These are phyloP conservation scores for Hoplostethus mediterraneus DNA, from an alignment of 2,797 vertebrate genomes.

Conservation along the genomic window DNA sequence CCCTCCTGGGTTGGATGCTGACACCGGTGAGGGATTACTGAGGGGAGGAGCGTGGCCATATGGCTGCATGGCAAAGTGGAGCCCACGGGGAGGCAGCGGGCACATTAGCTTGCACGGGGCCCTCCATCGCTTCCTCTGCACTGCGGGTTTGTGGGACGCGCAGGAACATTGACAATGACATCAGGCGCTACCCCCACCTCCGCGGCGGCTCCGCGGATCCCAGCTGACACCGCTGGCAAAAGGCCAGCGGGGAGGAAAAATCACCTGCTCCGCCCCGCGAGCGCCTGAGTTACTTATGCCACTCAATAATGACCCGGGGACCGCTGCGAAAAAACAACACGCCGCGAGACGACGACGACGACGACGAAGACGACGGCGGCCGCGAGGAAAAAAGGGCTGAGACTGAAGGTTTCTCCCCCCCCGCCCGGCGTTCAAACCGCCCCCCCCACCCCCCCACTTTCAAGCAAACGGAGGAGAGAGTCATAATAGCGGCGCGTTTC, in stretches of 20 bases:
- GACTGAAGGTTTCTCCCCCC: conserved; percentile 51
- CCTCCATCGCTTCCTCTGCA: conserved; percentile 77
- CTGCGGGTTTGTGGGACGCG: conserved; percentile 77
- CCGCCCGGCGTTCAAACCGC: conserved; percentile 43
- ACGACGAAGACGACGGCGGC: conserved; percentile 3
- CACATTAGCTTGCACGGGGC: conserved; percentile 79
- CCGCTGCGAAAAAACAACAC: conserved; percentile 44
- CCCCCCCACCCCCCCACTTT: no score
- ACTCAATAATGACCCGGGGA: conserved; percentile 71
- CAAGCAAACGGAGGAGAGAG: conserved; percentile 79
- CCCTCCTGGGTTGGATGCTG: conserved; percentile 79
- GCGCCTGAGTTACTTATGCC: conserved; percentile 71
- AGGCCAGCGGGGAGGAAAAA: conserved; percentile 69
- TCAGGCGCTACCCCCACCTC: conserved; percentile 75
- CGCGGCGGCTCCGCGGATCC: conserved; percentile 70
- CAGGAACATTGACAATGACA: conserved; percentile 80
- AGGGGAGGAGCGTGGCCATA: conserved; percentile 79
- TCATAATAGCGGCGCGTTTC: conserved; percentile 90
- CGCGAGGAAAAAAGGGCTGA: conserved; percentile 35
- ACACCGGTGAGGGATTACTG: conserved; percentile 81
- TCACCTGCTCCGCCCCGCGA: conserved; percentile 63
- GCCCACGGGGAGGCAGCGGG: conserved; percentile 77
- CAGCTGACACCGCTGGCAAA: conserved; percentile 71
- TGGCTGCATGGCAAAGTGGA: conserved; percentile 78
- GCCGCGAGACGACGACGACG: background rate